phyloP scores from a whole-genome alignment of 2,888 invertebrate species.

The Nomada hirtipes region DNA sequence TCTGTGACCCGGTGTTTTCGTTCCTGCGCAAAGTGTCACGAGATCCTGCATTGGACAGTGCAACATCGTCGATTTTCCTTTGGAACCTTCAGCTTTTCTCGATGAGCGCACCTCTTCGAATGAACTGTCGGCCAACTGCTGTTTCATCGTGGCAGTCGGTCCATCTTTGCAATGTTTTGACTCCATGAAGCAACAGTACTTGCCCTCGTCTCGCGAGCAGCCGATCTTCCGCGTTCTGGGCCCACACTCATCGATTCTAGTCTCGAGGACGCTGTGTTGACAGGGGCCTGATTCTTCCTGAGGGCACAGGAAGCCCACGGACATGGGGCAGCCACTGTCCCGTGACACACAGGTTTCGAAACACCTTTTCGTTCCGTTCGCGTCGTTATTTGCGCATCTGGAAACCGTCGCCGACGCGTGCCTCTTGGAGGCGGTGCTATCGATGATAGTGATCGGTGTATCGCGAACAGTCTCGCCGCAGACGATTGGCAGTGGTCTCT shows the following conservation, averaged over 20 bases:
- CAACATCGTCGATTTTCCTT: neutral
- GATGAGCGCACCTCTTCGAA: neutral
- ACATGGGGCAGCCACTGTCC: slow-evolving; percentile 25
- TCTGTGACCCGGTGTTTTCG: neutral
- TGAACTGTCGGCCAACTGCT: neutral
- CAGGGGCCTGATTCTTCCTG: neutral
- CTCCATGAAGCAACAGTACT: slow-evolving; percentile 16
- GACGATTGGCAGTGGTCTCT: neutral
- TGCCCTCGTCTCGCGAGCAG: neutral
- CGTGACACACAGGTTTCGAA: slow-evolving; percentile 44
- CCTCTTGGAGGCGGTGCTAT: slow-evolving; percentile 55
- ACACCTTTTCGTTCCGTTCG: neutral
- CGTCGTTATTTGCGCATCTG: slow-evolving; percentile 5
- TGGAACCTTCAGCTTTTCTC: neutral
- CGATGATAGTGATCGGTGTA: slow-evolving; percentile 46
- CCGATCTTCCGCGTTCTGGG: slow-evolving; percentile 10
- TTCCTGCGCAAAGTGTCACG: neutral
- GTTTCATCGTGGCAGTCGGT: slow-evolving; percentile 12
- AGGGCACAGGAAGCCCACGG: slow-evolving; percentile 13
- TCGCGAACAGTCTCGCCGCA: slow-evolving; percentile 3
- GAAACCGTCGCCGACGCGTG: slow-evolving; percentile 55
- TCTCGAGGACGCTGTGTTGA: slow-evolving; percentile 29
- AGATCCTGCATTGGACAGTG: neutral
- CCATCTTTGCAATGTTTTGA: slow-evolving; percentile 12
- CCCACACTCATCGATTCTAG: slow-evolving; percentile 29